These are phyloP conservation scores for Melanotus villosus DNA, from an alignment of 2,888 invertebrate genomes.

Conservation along the genomic window DNA sequence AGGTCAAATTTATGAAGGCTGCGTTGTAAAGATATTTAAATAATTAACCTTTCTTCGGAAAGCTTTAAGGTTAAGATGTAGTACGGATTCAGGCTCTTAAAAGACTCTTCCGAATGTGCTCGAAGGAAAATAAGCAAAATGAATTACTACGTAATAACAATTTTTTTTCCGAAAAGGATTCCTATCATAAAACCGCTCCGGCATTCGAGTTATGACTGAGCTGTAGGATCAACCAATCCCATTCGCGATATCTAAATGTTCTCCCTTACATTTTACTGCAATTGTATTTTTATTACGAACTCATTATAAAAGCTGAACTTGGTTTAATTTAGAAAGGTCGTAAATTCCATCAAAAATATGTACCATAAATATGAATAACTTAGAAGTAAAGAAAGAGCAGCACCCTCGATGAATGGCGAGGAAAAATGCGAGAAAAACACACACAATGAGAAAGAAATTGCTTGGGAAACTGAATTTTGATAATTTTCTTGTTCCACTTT, in stretches of 20 bases:
- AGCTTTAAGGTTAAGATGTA: no score
- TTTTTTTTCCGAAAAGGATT: constrained; percentile 5
- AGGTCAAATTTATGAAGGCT: no score
- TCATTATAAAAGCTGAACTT: constrained; percentile 8
- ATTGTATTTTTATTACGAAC: constrained; percentile 14
- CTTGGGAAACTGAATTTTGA: constrained; percentile 3
- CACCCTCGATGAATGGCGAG: not conserved
- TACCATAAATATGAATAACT: constrained; percentile 15
- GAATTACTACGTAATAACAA: constrained; percentile 11
- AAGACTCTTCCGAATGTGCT: not conserved
- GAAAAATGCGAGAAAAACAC: constrained; percentile 2
- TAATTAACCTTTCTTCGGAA: no score
- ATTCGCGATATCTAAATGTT: not conserved
- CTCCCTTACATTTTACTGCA: constrained; percentile 4
- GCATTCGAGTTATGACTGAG: not conserved
- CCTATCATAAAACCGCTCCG: constrained; percentile 8
- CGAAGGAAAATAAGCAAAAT: not conserved
- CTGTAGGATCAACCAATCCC: not conserved
- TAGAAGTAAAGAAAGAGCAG: constrained; percentile 13
- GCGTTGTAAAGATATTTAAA: no score
- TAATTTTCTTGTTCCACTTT: not conserved
- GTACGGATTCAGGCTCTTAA: no score
- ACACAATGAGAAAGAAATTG: not conserved
- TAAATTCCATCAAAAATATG: constrained; percentile 14
- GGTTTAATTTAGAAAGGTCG: constrained; percentile 7